Conservation (phyloP, 1,140 invertebrate species). For the Dysdera silvatica region DNA sequence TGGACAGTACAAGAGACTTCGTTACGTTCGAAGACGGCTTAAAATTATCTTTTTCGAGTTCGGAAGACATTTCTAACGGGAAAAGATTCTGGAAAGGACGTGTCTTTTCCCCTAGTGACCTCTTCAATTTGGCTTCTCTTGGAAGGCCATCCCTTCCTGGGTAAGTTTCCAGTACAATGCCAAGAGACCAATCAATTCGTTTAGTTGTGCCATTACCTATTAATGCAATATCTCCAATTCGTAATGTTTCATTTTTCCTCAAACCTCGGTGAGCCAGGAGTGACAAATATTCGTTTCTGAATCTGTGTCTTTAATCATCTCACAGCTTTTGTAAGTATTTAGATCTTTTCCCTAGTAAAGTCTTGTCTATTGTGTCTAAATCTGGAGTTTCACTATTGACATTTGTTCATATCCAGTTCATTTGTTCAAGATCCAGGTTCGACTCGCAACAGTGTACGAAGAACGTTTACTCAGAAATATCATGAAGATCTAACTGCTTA, state of each 20-base stretch:
- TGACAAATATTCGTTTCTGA: not conserved
- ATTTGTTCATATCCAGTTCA: too few relatives aligned
- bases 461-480: too few relatives aligned
- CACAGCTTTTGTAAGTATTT: not conserved
- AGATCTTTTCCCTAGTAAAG: not conserved
- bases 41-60: not conserved
- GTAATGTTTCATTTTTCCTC: not conserved
- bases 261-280: not conserved
- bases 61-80: not conserved
- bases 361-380: not conserved
- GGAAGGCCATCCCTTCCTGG: not conserved
- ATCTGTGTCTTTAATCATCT: not conserved
- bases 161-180: not conserved
- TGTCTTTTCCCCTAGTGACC: not conserved
- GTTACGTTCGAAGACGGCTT: too few relatives aligned
- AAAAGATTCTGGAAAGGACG: not conserved
- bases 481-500: too few relatives aligned
- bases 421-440: too few relatives aligned
- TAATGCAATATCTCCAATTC: not conserved
- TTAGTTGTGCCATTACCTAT: not conserved
- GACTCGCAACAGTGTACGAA: too few relatives aligned
- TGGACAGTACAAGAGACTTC: too few relatives aligned
- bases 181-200: not conserved
- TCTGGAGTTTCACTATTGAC: not conserved
- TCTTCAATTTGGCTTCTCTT: not conserved